Evolutionary conservation across 2,888 invertebrate genomes (phyloP), one percentile per base, ranked within the genome.

Genomic region (Itoplectis maculator): DNA sequence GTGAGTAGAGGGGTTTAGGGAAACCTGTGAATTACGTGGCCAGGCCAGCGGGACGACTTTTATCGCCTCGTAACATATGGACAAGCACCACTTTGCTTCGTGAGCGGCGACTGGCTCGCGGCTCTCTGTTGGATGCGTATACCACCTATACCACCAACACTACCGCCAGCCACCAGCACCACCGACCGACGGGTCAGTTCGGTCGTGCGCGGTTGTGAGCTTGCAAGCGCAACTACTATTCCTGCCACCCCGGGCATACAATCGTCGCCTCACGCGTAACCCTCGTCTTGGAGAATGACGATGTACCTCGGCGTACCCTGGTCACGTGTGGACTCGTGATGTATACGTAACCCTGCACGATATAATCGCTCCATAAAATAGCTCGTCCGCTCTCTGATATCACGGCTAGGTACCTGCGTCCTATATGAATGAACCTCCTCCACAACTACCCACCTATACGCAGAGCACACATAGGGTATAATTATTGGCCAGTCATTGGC

Each of bases 41-140:
- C 70, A 68, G 72, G 47, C 70, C 35, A 73, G 56, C 49, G 45
- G 78, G 29, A 59, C 72, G 68, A 69, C 79, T 79, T 84, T 84
- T 84, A 84, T 84, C 79, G 74, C 69, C 69, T 82, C 79, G 77
- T 79, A 70, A 77, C 68, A 68, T 79, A 82, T 69, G 82, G 77
- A 78, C 74, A 84, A 82, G 84, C 75, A 80, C 80, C 81, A 82
- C 81, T 81, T 79, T 69, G 72, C 76, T 81, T 78, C 73, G 68
- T 80, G 74, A 74, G 47, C 68, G 72, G 40, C 68, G 66, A 78
- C 42, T 37, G 47, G 54, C 66, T 70, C 11, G 79, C 69, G 29
- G 29, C 29, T 29, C 66, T 20, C 54, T 37, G 69, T 61, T 65
- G 68, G 45, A 82, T 74, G 54, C 54, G 54, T 20, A 23, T 54